Evolutionary conservation across 2,113 vertebrate genomes (phyloP).

Genomic region (Melanerpes aurifrons): DNA sequence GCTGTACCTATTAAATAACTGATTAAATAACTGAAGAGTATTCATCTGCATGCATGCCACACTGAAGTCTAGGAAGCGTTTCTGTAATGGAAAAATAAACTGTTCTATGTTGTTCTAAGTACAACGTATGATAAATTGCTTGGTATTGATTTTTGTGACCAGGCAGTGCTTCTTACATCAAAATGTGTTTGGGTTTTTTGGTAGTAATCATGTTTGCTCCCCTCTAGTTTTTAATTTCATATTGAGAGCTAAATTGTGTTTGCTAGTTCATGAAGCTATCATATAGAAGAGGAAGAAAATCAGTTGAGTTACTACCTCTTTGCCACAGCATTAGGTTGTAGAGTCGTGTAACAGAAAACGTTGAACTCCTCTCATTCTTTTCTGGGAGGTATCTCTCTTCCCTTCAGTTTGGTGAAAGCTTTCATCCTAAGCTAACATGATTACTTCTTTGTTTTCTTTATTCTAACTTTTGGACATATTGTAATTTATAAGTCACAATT

Average conservation of each 20-base stretch:
- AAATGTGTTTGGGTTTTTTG: not conserved
- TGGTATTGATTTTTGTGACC: not conserved
- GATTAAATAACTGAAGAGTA: not conserved
- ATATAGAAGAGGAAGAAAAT: not conserved
- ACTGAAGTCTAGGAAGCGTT: not conserved
- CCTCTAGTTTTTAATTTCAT: not conserved
- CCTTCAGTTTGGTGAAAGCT: not conserved
- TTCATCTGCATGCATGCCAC: not conserved
- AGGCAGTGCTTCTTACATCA: not conserved
- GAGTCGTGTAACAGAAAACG: not conserved
- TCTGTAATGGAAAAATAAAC: not conserved
- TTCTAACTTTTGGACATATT: not conserved
- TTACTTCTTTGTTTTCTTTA: not conserved
- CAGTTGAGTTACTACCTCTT: not conserved
- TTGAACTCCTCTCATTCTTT: not conserved
- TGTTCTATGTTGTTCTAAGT: not conserved
- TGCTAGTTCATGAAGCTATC: not conserved
- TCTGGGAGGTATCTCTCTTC: not conserved
- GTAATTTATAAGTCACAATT: not conserved
- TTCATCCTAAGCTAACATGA: not conserved
- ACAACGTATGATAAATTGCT: not conserved
- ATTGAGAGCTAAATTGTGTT: not conserved
- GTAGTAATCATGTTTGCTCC: not conserved
- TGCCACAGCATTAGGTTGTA: not conserved
- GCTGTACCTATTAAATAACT: not conserved